A percentile compares a stretch with the other conserved stretches of the same genome.
These are phyloP conservation scores for Drosophila pseudotalamancana DNA, from an alignment of 2,888 invertebrate species.

Conservation along the genomic window DNA sequence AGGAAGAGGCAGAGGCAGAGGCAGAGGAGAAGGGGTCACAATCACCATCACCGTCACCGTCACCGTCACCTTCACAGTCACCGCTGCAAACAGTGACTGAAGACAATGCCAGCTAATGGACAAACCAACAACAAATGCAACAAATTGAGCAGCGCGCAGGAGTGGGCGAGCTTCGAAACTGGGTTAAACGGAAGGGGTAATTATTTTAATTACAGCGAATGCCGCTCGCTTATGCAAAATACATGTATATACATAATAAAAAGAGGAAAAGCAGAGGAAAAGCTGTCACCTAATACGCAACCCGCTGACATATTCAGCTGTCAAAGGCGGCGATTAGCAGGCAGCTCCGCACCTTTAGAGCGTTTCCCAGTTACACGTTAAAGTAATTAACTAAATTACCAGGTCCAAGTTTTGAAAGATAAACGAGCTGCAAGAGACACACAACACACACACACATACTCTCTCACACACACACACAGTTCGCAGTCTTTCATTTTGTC, in stretches of 20 bases:
- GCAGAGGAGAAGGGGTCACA: conserved; percentile 32
- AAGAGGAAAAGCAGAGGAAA: conserved; percentile 36
- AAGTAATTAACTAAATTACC: conserved; percentile 81
- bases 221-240: conserved; percentile 5
- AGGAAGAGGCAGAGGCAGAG: not conserved
- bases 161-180: conserved; percentile 49
- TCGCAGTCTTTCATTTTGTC: conserved; percentile 56
- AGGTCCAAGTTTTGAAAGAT: conserved; percentile 49
- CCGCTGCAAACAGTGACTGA: conserved; percentile 23
- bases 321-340: conserved; percentile 51
- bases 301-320: conserved; percentile 53
- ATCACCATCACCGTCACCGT: no score
- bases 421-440: conserved; percentile 53
- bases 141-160: conserved; percentile 68
- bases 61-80: conserved; percentile 9
- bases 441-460: conserved; percentile 12
- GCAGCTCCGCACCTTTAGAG: conserved; percentile 62
- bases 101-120: conserved; percentile 75
- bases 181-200: conserved; percentile 78
- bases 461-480: conserved; percentile 10
- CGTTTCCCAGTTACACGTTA: conserved; percentile 62
- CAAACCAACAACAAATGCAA: conserved; percentile 56
- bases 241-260: no score
- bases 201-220: conserved; percentile 78
- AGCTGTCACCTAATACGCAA: conserved; percentile 61